Percentiles rank a stretch among this genome's conserved stretches.
phyloP scores from a whole-genome alignment of 2,113 vertebrate genomes.

The human (Homo sapiens) region GRCh38 chr4:65969001-65969500 shows the following conservation, averaged over 20 bases:
- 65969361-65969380: not conserved
- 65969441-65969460: not conserved
- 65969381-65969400: not conserved
- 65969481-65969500: not conserved
- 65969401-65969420: not conserved
- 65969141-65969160: constrained; percentile 67
- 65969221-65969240: constrained; percentile 48
- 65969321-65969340: not conserved
- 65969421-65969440: not conserved
- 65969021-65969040: constrained; percentile 56
- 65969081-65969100: constrained; percentile 69
- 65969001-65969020: constrained; percentile 78
- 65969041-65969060: constrained; percentile 57
- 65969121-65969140: constrained; percentile 75
- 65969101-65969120: constrained; percentile 67
- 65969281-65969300: constrained; percentile 30
- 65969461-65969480: rapidly evolving
- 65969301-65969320: not conserved
- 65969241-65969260: constrained; percentile 51
- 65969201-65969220: constrained; percentile 49
- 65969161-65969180: constrained; percentile 63
- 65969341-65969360: not conserved
- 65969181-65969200: constrained; percentile 77
- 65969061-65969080: constrained; percentile 72
- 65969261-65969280: not conserved